These are phyloP conservation scores for Elaphurus davidianus DNA, from an alignment of 2,113 vertebrate species.

Conservation along the genomic window DNA sequence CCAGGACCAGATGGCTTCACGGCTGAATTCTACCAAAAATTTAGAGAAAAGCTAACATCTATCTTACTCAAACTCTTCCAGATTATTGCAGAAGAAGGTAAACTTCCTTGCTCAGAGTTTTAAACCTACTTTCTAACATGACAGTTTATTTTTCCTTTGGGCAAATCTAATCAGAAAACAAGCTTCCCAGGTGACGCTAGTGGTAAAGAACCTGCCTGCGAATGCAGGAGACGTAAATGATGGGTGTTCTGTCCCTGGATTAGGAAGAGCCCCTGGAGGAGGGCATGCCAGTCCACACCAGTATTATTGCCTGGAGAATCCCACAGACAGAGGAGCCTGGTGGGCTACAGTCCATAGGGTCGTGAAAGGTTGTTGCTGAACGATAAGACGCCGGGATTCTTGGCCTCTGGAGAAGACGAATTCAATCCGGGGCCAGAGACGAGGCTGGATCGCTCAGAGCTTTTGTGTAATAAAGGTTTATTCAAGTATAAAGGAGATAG, in stretches of 20 bases:
- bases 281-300: background rate
- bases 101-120: background rate
- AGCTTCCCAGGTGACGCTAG: background rate
- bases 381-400: too few species aligned
- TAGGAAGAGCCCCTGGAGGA: rapidly evolving
- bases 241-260: background rate
- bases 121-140: background rate
- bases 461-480: too few species aligned
- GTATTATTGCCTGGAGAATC: background rate
- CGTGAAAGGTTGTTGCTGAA: too few species aligned
- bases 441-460: too few species aligned
- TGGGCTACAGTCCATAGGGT: background rate
- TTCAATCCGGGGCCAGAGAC: too few species aligned
- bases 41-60: too few species aligned
- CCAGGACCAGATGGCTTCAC: too few species aligned
- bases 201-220: background rate
- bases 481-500: too few species aligned
- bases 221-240: background rate
- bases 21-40: too few species aligned
- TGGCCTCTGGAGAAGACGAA: too few species aligned
- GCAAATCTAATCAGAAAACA: background rate
- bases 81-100: too few species aligned
- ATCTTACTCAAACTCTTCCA: too few species aligned
- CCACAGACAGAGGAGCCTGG: background rate
- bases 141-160: background rate